phyloP scores from a whole-genome alignment of 2,797 vertebrate species.

The Lerista edwardsae region DNA sequence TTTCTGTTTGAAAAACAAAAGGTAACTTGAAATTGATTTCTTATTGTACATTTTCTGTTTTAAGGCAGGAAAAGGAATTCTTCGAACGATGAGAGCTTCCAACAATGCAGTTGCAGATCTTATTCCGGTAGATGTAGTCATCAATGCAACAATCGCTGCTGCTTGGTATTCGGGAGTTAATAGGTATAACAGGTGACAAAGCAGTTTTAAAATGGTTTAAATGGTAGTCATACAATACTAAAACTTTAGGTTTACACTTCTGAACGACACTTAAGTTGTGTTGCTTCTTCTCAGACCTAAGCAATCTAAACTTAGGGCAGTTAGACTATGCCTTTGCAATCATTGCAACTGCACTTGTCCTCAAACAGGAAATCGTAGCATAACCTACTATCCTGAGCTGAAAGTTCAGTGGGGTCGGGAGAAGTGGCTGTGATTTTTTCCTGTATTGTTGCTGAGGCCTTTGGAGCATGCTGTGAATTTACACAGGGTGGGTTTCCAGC shows the following conservation, averaged over 20 bases:
- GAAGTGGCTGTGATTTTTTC: neutral
- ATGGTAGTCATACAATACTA: neutral
- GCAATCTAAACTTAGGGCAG: neutral
- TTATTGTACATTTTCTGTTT: slow-evolving; percentile 66
- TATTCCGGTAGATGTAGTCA: slow-evolving; percentile 95
- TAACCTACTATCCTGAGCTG: neutral
- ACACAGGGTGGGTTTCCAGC: neutral
- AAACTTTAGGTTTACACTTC: neutral
- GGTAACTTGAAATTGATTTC: slow-evolving; percentile 44
- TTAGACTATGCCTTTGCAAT: no score
- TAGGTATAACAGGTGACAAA: slow-evolving; percentile 81
- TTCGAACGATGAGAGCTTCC: slow-evolving; percentile 96
- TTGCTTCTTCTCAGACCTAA: neutral
- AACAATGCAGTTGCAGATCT: slow-evolving; percentile 95
- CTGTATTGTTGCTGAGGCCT: neutral
- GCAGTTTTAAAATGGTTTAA: slow-evolving; percentile 40
- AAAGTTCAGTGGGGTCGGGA: neutral
- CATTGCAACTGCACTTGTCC: neutral
- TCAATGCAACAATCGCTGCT: slow-evolving; percentile 91
- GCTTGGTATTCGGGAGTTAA: slow-evolving; percentile 97
- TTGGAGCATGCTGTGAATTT: neutral
- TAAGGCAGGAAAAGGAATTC: slow-evolving; percentile 98
- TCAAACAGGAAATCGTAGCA: neutral
- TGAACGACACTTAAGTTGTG: neutral
- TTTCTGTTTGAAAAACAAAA: slow-evolving; percentile 10